Evolutionary conservation across 53 echinoderm and acorn worm species (phyloP), one percentile per base, ranked within the genome.

Genomic region (Patiria pectinifera): DNA sequence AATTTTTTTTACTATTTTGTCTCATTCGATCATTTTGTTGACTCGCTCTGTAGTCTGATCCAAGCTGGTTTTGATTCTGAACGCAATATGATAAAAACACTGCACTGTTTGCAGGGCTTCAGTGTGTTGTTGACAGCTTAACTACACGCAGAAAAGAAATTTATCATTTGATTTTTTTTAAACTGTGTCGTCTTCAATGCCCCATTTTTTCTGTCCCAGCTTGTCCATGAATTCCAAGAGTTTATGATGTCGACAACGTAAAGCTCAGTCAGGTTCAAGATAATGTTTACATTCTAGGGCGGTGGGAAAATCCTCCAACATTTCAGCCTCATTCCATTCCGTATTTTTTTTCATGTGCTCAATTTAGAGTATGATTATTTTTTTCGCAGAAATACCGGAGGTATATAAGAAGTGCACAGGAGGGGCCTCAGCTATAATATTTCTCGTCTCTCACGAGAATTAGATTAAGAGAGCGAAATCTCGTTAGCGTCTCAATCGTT

Each of bases 381-480:
- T 53, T 82, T 82, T 82, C 82, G 11, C 60, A 59, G 59, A 82
- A 82, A 82, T 82, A 82, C 82, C 82, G n/a, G 15, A 22, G 82
- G 59, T 14, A n/a, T 21, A 58, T 6, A 59, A 35, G 59, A 82
- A 79, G 48, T 18, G 59, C 44, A 82, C n/a, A 24, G 6, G 45
- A 58, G 59, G 48, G 82, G 59, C 13, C 9, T 5, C 49, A 47
- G 48, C 58, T 78, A 82, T 82, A 59, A 82, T 82, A 82, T 21
- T 44, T 24, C 25, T 82, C 82, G 82, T 82, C 76, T 87, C 76
- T 71, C 75, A 53, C 49, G 72, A 47, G 48, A 59, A 87, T 75
- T 76, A 74, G 61, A 87, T 75, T 87, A 75, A 87, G 77, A 88
- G 25, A 44, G 88, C 15, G 63, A 59, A 88, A 88, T 88, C 88